Percentiles rank a stretch among this genome's conserved stretches.
phyloP scores from a whole-genome alignment of 2,113 vertebrate species.

The Rana temporaria region DNA sequence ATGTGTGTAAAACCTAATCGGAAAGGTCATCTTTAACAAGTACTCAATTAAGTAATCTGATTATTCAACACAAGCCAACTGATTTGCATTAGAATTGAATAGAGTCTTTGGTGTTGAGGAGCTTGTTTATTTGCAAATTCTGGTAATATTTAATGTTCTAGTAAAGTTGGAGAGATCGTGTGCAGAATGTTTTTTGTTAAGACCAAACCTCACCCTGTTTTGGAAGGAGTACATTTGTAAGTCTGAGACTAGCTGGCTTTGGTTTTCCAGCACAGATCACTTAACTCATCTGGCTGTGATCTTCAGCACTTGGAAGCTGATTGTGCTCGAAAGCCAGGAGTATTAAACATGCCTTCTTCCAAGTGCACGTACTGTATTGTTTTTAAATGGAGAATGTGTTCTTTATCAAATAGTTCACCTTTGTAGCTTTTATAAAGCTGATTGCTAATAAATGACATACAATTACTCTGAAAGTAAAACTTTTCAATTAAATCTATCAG shows the following conservation, averaged over 20 bases:
- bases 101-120: not conserved
- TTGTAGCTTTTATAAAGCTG: not conserved
- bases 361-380: conserved; percentile 35
- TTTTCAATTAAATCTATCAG: not conserved
- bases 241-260: conserved; percentile 25
- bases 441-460: not conserved
- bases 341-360: conserved; percentile 42
- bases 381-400: conserved; percentile 39
- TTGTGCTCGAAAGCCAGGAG: conserved; percentile 17
- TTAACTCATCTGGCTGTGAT: conserved; percentile 54
- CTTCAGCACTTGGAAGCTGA: conserved; percentile 36
- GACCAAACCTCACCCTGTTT: conserved; percentile 42
- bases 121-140: not conserved
- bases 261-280: conserved; percentile 36
- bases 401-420: conserved; percentile 34
- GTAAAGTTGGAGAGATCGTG: not conserved
- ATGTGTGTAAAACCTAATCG: too few species aligned
- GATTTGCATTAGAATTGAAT: not conserved
- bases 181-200: conserved; percentile 8
- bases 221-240: conserved; percentile 21
- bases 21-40: too few species aligned
- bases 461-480: not conserved
- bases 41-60: too few species aligned
- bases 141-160: not conserved
- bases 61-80: too few species aligned